Base-by-base conservation (phyloP, 2,797 vertebrate genomes). In the Myiotriccus ornatus region DNA sequence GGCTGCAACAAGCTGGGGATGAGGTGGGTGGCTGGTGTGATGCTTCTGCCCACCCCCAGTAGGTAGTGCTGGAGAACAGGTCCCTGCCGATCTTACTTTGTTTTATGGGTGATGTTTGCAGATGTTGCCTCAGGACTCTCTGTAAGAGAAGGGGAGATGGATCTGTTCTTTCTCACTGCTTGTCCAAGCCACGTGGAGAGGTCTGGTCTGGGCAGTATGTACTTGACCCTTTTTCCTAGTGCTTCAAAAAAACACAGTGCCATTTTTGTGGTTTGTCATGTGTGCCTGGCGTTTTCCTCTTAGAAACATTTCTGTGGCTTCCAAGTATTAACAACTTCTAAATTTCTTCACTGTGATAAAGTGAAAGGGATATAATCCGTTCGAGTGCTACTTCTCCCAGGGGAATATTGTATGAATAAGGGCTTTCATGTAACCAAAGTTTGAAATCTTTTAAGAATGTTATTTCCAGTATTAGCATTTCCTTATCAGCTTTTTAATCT, bases 31-130 rank as follows among this genome's bases (percentile, higher is more conserved):
- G 60, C 4, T 4, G 20, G 10, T 14, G 18, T 28, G 19, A 12
- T 10, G 13, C 17, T 59, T 56, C 49, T 84, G 57, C 47, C 27
- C 27, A 47, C 56, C 35, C 30, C 77, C 6, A 1, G 24, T 2
- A 44, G 62, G 50, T 6, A 18, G 5, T 7, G 35, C 23, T 75
- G n/a, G 49, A 53, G 25, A 64, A 3, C 12, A 35, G n/a, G 21
- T 80, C n/a, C 2, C 0, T 19, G 46, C 5, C 14, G 16, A 15
- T 9, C 27, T 67, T 21, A 2, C 30, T 50, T 25, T 50, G 15
- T 7, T 32, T 12, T 17, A 3, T 5, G 57, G 21, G 50, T 4
- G 5, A 0, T 24, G 3, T 57, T 50, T 28, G 30, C 10, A 37
- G 20, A 14, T 21, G n/a, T 55, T 55, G 32, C 21, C 20, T 39